phyloP scores from a whole-genome alignment of 1,140 invertebrate species.

The Papilio polyxenes region DNA sequence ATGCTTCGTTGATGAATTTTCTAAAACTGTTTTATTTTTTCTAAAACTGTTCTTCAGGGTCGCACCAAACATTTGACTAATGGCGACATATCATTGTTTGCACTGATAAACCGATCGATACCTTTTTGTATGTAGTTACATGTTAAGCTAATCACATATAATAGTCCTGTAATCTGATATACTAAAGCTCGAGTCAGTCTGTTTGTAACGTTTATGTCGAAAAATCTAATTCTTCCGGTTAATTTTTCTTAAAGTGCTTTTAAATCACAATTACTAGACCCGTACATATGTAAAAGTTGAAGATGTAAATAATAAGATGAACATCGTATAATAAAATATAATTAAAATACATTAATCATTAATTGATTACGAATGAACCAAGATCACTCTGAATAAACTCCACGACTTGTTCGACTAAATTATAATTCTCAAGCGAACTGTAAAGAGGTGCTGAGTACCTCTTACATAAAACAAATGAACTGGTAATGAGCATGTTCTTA shows the following conservation, averaged over 20 bases:
- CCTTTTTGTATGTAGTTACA: constrained; percentile 24
- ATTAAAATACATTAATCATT: no score
- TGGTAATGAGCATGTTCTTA: neutral
- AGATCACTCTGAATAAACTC: neutral
- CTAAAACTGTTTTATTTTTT: neutral
- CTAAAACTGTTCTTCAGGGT: neutral
- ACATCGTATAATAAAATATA: no score
- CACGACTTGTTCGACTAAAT: neutral
- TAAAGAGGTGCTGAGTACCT: neutral
- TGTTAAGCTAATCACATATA: constrained; percentile 7
- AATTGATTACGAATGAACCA: neutral
- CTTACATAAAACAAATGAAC: constrained; percentile 12
- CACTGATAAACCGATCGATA: constrained; percentile 33
- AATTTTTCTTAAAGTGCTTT: no score
- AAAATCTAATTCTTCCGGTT: neutral
- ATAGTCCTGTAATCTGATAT: neutral
- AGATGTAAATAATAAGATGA: no score
- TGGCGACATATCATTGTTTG: constrained; percentile 1
- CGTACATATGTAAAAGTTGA: no score
- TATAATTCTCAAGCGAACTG: neutral
- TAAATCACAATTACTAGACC: no score
- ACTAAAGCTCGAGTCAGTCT: neutral
- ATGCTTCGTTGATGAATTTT: neutral
- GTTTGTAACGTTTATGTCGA: neutral
- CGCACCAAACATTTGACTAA: neutral